Percentiles rank a stretch among this genome's conserved stretches.
phyloP scores from a whole-genome alignment of 2,113 vertebrate species.

The Tychaedon coryphoeus region DNA sequence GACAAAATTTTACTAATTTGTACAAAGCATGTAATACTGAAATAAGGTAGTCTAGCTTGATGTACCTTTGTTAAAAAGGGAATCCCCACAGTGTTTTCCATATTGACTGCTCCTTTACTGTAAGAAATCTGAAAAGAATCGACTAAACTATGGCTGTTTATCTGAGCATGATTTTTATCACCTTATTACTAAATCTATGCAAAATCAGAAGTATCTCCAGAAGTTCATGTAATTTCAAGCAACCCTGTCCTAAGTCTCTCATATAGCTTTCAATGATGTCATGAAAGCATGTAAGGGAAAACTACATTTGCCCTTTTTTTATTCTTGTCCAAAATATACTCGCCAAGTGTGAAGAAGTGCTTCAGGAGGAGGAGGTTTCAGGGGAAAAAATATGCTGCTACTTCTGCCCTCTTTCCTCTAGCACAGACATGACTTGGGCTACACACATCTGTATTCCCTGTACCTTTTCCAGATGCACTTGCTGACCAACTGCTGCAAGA shows the following conservation, averaged over 20 bases:
- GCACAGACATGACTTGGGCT: background rate
- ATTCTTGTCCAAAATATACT: background rate
- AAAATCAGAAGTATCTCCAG: background rate
- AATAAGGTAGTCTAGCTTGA: background rate
- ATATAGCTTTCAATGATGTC: background rate
- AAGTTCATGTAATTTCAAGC: background rate
- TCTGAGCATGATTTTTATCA: background rate
- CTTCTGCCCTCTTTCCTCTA: background rate
- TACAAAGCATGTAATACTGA: background rate
- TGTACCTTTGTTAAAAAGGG: background rate
- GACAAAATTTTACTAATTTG: background rate
- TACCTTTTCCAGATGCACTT: background rate
- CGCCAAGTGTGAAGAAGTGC: rapidly evolving
- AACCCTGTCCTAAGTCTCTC: background rate
- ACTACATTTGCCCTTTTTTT: background rate
- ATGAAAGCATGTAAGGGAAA: background rate
- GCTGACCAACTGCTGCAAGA: background rate
- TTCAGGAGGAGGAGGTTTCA: background rate
- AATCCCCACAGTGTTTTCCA: background rate
- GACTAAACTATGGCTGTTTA: background rate
- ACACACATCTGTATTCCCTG: background rate
- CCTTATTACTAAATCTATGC: background rate
- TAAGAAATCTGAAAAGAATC: background rate
- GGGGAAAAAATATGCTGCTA: background rate
- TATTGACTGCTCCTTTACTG: background rate